A percentile compares a stretch with the other conserved stretches of the same genome.
phyloP scores from a whole-genome alignment of 2,888 invertebrate species.

The Tiliacea citrago region DNA sequence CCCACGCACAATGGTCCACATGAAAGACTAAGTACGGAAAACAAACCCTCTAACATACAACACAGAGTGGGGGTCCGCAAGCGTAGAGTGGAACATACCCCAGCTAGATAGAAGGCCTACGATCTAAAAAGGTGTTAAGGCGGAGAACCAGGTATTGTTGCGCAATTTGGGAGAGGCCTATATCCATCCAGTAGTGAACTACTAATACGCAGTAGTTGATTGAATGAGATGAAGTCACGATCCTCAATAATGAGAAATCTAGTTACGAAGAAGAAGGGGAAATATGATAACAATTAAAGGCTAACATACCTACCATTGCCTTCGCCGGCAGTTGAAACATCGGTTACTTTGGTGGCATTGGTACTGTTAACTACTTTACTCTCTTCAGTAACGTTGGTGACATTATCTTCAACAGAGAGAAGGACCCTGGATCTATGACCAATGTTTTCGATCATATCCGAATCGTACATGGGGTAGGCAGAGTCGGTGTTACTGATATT shows the following conservation, averaged over 20 bases:
- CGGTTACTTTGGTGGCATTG: constrained; percentile 15
- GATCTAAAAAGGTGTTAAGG: background rate
- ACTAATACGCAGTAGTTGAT: background rate
- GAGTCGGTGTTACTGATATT: constrained; percentile 28
- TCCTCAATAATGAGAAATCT: background rate
- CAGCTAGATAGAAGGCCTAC: background rate
- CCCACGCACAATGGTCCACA: too few species aligned
- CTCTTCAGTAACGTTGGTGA: constrained; percentile 45
- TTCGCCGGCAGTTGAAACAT: background rate
- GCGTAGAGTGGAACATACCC: background rate
- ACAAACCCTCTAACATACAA: too few species aligned
- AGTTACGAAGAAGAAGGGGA: background rate
- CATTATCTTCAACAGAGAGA: constrained; percentile 69
- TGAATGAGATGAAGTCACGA: background rate
- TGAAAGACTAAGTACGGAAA: too few species aligned
- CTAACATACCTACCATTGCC: constrained; percentile 61
- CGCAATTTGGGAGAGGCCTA: background rate
- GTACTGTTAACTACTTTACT: background rate
- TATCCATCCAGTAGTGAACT: too few species aligned
- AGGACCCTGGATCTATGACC: constrained; percentile 79
- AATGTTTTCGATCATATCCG: constrained; percentile 78
- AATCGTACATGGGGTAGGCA: constrained; percentile 71
- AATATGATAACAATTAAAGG: background rate
- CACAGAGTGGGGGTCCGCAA: too few species aligned
- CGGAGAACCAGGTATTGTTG: background rate